phyloP scores from a whole-genome alignment of 2,888 invertebrate species.

The Linnaemya tessellans region DNA sequence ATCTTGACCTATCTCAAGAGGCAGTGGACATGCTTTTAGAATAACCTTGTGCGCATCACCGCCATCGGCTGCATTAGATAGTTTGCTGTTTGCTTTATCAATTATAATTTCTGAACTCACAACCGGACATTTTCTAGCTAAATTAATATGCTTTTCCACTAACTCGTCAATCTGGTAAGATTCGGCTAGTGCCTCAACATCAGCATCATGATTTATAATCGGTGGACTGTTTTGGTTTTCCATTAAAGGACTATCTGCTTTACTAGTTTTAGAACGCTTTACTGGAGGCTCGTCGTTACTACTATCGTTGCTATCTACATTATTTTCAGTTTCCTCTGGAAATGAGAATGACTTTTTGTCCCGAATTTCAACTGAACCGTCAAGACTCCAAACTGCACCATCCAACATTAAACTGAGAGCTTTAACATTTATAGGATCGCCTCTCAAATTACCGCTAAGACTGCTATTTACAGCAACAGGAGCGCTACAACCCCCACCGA shows the following conservation, averaged over 20 bases:
- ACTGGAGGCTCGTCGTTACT: slow-evolving; percentile 77
- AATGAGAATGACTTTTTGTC: slow-evolving; percentile 83
- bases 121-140: slow-evolving; percentile 82
- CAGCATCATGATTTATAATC: slow-evolving; percentile 81
- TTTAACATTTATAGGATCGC: slow-evolving; percentile 76
- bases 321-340: slow-evolving; percentile 61
- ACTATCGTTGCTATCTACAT: slow-evolving; percentile 62
- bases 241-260: slow-evolving; percentile 74
- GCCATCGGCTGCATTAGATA: slow-evolving; percentile 72
- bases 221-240: slow-evolving; percentile 78
- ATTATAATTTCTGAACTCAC: slow-evolving; percentile 74
- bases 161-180: slow-evolving; percentile 75
- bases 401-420: slow-evolving; percentile 85
- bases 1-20: slow-evolving; percentile 84
- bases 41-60: slow-evolving; percentile 76
- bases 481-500: slow-evolving; percentile 97
- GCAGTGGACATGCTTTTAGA: slow-evolving; percentile 81
- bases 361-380: slow-evolving; percentile 88
- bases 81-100: too few relatives aligned
- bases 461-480: slow-evolving; percentile 93
- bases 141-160: slow-evolving; percentile 81
- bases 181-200: slow-evolving; percentile 73
- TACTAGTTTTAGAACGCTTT: slow-evolving; percentile 76
- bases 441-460: slow-evolving; percentile 83
- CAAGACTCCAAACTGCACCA: slow-evolving; percentile 95